Base-by-base conservation (phyloP, 1,140 invertebrate species). In the Anthonomus grandis region DNA sequence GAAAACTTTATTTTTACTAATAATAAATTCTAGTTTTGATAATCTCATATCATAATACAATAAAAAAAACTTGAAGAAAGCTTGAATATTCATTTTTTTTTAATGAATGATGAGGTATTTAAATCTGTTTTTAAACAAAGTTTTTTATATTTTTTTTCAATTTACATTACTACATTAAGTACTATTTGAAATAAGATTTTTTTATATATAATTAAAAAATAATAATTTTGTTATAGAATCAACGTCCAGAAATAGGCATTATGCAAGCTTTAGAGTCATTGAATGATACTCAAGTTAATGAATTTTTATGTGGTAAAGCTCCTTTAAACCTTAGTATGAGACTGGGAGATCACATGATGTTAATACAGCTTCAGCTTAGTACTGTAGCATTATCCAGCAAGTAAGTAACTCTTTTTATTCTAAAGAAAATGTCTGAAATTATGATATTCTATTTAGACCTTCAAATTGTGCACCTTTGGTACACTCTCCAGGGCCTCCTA, bases 271-370 rank as follows among this genome's bases (percentile, higher is more conserved):
- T 96, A 70, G 91, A 95, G 80, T 93, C 90, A 67, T 78, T 96
- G 18, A 94, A 93, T 75, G 92, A 95, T 71, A 89, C 87, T 50
- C 90, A 93, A 81, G 93, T 97, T 53, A 94, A 93, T 78, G 93
- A 95, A 74, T 96, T 97, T 72, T 79, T 97, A 9, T 92, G 90
- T 69, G 92, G 93, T 34, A 92, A 93, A 74, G 91, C 91, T 21
- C 94, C 94, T 12, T 76, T 97, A 19, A 95, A 95, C 74, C 78
- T 97, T 42, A 95, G 91, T 34, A 95, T 96, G 91, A 83, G 92
- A 54, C 78, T 96, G 10, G 93, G 93, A 18, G 93, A 96, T 72
- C 93, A 96, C 76, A 94, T 96, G 89, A 95, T 96, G 93, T 81
- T 96, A 50, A 95, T 97, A 52, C 93, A 96, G 73, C 77, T 96